These are phyloP conservation scores for Scaptomyza polygonia DNA, from an alignment of 2,888 invertebrate genomes.

Conservation along the genomic window DNA sequence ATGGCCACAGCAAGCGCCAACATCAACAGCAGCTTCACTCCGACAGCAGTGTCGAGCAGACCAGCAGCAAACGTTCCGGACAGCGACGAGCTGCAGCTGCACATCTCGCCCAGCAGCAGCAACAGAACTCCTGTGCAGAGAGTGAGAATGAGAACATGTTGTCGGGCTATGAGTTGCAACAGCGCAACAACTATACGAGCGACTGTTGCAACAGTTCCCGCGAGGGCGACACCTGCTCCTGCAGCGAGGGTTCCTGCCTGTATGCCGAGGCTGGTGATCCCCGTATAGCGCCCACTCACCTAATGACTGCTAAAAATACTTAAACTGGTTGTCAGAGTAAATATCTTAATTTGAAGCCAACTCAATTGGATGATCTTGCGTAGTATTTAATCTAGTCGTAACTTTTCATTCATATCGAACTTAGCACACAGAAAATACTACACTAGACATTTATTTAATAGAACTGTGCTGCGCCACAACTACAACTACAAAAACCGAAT, in stretches of 20 bases:
- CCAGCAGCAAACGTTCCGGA: slow-evolving; percentile 59
- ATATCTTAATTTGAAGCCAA: slow-evolving; percentile 4
- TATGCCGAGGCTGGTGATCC: slow-evolving; percentile 87
- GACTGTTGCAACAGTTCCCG: slow-evolving; percentile 85
- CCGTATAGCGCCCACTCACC: slow-evolving; percentile 49
- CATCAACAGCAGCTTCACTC: slow-evolving; percentile 74
- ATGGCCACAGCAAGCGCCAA: slow-evolving; percentile 66
- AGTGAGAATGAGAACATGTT: slow-evolving; percentile 80
- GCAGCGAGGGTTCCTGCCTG: slow-evolving; percentile 87
- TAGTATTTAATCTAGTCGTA: slow-evolving; percentile 69
- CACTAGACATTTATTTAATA: slow-evolving; percentile 39
- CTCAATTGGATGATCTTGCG: slow-evolving; percentile 34
- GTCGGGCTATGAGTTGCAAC: slow-evolving; percentile 48
- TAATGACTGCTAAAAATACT: slow-evolving; percentile 71
- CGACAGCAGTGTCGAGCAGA: slow-evolving; percentile 82
- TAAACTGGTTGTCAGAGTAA: slow-evolving; percentile 45
- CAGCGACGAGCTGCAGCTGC: slow-evolving; percentile 44
- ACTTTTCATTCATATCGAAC: slow-evolving; percentile 77
- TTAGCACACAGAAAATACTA: slow-evolving; percentile 45
- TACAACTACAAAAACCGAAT: slow-evolving; percentile 37
- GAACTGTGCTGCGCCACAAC: slow-evolving; percentile 26
- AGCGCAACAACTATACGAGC: slow-evolving; percentile 82
- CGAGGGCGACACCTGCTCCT: slow-evolving; percentile 87
- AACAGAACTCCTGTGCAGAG: slow-evolving; percentile 59
- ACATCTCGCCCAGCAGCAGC: slow-evolving; percentile 58